Evolutionary conservation across 2,113 vertebrate genomes (phyloP).

Genomic region (Myxocyprinus asiaticus): DNA sequence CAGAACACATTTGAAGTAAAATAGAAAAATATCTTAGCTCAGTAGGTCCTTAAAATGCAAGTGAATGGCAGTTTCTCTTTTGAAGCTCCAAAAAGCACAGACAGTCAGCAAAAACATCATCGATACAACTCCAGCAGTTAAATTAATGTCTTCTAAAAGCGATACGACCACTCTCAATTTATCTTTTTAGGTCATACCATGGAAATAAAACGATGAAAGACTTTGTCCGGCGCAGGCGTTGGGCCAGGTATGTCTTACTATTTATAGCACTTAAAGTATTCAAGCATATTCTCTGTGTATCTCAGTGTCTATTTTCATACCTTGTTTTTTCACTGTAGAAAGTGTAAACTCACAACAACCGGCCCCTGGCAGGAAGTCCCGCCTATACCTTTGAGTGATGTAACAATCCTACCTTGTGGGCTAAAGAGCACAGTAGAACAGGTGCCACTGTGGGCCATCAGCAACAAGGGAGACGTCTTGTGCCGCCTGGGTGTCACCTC

Average conservation of each 20-base stretch:
- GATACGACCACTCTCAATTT: conserved; percentile 21
- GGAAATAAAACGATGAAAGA: conserved; percentile 96
- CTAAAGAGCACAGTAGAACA: conserved; percentile 66
- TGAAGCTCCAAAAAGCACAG: too few relatives aligned
- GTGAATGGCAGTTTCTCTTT: too few relatives aligned
- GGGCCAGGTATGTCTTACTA: conserved; percentile 83
- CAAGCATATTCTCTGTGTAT: not conserved
- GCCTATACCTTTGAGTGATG: conserved; percentile 84
- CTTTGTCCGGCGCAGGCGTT: conserved; percentile 92
- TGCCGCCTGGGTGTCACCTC: conserved; percentile 87
- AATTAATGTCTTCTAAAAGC: too few relatives aligned
- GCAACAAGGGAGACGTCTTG: conserved; percentile 95
- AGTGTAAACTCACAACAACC: conserved; percentile 90
- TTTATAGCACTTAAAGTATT: not conserved
- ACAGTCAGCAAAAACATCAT: too few relatives aligned
- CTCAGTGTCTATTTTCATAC: not conserved
- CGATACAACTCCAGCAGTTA: too few relatives aligned
- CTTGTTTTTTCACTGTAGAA: conserved; percentile 71
- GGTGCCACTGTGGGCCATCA: conserved; percentile 90
- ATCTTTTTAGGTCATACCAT: conserved; percentile 85
- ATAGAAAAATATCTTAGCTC: too few relatives aligned
- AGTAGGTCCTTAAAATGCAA: too few relatives aligned
- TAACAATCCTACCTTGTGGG: conserved; percentile 84
- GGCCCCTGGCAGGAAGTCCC: conserved; percentile 95
- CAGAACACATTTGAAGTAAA: too few relatives aligned